Percentiles rank a stretch among this genome's conserved stretches.
These are phyloP conservation scores for Stictonetta naevosa DNA, from an alignment of 2,113 vertebrate genomes.

Conservation along the genomic window DNA sequence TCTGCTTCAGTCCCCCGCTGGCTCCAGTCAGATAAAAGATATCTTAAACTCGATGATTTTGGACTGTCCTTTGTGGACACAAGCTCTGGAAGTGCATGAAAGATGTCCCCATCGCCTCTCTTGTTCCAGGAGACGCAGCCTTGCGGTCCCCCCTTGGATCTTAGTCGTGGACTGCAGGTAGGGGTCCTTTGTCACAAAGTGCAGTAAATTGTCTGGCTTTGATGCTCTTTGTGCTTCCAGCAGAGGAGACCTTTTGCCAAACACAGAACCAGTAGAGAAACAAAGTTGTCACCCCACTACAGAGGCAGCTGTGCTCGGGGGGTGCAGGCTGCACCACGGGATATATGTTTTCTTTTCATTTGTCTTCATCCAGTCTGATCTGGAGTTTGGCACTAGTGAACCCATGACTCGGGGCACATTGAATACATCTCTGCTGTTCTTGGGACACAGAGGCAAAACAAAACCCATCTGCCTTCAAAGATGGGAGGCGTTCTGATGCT, in stretches of 20 bases:
- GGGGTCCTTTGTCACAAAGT: neutral
- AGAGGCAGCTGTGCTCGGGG: neutral
- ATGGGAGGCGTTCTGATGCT: neutral
- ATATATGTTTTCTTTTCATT: neutral
- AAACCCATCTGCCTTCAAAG: neutral
- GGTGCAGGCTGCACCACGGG: neutral
- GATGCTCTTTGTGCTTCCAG: neutral
- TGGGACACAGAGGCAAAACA: neutral
- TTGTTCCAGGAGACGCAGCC: neutral
- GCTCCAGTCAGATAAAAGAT: neutral
- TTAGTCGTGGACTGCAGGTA: neutral
- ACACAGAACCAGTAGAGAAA: neutral
- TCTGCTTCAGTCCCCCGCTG: neutral
- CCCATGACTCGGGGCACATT: neutral
- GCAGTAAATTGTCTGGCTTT: neutral
- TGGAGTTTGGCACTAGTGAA: neutral
- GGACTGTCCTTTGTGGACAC: neutral
- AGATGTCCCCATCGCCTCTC: neutral
- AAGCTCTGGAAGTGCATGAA: neutral
- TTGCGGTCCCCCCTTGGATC: neutral
- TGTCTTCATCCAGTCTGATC: accelerated
- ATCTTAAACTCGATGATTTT: neutral
- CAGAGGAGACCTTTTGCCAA: neutral
- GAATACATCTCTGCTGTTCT: neutral
- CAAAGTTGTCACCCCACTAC: neutral